phyloP scores from a whole-genome alignment of 1,140 invertebrate species.

The Dinothrombium tinctorium region DNA sequence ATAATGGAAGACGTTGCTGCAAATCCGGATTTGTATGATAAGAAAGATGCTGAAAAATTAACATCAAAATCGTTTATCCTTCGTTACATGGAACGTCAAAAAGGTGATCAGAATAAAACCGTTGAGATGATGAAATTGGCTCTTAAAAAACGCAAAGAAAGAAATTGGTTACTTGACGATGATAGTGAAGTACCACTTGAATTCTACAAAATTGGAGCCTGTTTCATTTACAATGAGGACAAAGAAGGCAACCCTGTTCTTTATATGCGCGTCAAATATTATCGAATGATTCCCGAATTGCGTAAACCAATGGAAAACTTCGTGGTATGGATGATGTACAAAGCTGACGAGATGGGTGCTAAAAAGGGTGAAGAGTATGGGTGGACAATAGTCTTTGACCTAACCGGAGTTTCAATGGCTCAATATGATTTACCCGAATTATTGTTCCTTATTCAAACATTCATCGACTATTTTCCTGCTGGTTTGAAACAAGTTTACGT shows the following conservation, averaged over 20 bases:
- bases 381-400: constrained; percentile 9
- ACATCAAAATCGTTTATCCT: too few species aligned
- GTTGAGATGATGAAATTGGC: neutral
- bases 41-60: too few species aligned
- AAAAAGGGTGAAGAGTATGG: too few species aligned
- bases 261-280: constrained; percentile 9
- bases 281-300: constrained; percentile 8
- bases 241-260: constrained; percentile 4
- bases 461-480: constrained; percentile 6
- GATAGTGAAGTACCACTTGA: constrained; percentile 1
- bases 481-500: constrained; percentile 11
- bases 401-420: constrained; percentile 6
- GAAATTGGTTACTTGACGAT: neutral
- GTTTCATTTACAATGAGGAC: constrained; percentile 10
- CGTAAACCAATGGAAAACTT: constrained; percentile 5
- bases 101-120: neutral
- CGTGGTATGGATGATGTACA: constrained; percentile 7
- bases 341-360: constrained; percentile 6
- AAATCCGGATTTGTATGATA: too few species aligned
- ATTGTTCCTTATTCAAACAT: constrained; percentile 4
- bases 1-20: too few species aligned
- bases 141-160: neutral
- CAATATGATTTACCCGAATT: constrained; percentile 9
- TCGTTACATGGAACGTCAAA: neutral
- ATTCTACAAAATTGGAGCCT: constrained; percentile 11